Base-by-base conservation (phyloP, 2,113 vertebrate species). In the Engraulis encrasicolus region DNA sequence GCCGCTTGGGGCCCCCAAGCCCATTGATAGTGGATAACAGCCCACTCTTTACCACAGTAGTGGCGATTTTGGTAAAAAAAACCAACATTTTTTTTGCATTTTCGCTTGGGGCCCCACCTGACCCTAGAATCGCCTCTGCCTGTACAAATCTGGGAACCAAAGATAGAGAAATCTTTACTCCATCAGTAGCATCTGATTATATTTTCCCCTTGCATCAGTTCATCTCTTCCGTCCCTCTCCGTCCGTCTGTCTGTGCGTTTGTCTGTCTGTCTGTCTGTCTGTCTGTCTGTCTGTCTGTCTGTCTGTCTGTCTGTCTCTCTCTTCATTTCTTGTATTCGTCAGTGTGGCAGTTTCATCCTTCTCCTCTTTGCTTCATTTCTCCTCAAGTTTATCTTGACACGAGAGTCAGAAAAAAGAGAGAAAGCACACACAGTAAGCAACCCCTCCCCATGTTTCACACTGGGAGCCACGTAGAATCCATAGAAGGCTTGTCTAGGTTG, bases 101-200 rank as follows among this genome's bases (percentile, higher is more conserved):
- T n/a, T n/a, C n/a, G n/a, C n/a, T n/a, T n/a, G n/a, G n/a, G n/a
- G n/a, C n/a, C n/a, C n/a, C n/a, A n/a, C n/a, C n/a, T n/a, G n/a
- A n/a, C n/a, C n/a, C n/a, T n/a, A n/a, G n/a, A n/a, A n/a, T n/a
- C n/a, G n/a, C n/a, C n/a, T n/a, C n/a, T n/a, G n/a, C n/a, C n/a
- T 74, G 27, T 14, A 71, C 4, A 27, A 71, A 27, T 31, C n/a
- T 23, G 0, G 14, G 27, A 71, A 11, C 23, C 61, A 71, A 14
- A 31, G 27, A 23, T 23, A 20, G 3, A 2, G 54, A 14, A 11
- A 71, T 31, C 61, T 15, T 34, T 12, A 71, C 66, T 71, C 27
- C 31, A 74, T 34, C 66, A 74, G 66, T 74, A 34, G 31, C 66
- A 34, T 74, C 66, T 34, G 66, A 34, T 74, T 74, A 74, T 74